Conservation (phyloP, 2,888 invertebrate species). For the Clunio marinus region DNA sequence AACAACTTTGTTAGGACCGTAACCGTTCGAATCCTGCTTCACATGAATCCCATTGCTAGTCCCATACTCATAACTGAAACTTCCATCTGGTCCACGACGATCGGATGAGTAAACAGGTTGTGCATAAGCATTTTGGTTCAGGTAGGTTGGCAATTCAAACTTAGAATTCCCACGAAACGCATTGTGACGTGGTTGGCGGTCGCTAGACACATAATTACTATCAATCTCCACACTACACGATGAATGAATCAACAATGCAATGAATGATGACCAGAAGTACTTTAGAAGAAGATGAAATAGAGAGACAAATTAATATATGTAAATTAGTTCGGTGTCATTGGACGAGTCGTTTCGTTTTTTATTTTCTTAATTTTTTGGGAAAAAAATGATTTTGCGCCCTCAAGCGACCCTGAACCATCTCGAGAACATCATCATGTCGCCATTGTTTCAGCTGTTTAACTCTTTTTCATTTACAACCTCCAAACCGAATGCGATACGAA, state of each 20-base stretch:
- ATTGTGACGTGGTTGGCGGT: slow-evolving; percentile 1
- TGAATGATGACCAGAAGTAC: slow-evolving; percentile 35
- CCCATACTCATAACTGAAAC: slow-evolving; percentile 27
- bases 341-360: neutral
- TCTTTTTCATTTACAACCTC: neutral
- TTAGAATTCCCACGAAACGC: slow-evolving; percentile 17
- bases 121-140: slow-evolving; percentile 11
- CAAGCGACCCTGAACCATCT: neutral
- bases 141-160: slow-evolving; percentile 30
- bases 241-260: slow-evolving; percentile 20
- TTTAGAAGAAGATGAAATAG: neutral
- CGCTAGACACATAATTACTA: neutral
- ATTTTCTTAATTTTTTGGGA: slow-evolving; percentile 7
- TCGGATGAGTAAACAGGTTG: neutral
- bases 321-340: slow-evolving; percentile 27
- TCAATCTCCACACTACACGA: neutral
- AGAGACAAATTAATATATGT: slow-evolving; percentile 30
- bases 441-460: slow-evolving; percentile 5
- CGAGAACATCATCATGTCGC: neutral
- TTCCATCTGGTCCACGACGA: slow-evolving; percentile 22
- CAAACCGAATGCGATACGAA: neutral
- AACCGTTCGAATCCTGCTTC: slow-evolving; percentile 30
- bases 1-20: slow-evolving; percentile 34
- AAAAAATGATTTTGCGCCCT: neutral
- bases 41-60: slow-evolving; percentile 32